Conservation (phyloP, 2,797 vertebrate species). For the Chiroxiphia lanceolata region DNA sequence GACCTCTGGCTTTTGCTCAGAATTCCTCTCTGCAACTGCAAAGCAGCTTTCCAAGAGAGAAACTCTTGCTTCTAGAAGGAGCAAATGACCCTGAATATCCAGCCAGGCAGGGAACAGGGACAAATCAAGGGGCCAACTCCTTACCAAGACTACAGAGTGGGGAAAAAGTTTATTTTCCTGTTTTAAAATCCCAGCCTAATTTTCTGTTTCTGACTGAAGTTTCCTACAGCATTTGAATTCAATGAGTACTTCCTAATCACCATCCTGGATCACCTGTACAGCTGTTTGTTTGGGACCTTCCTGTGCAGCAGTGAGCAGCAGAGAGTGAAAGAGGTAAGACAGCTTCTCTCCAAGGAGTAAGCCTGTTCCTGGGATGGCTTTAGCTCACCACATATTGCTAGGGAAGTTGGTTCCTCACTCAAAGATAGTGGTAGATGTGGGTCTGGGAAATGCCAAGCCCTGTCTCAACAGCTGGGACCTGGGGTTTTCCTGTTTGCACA, state of each 20-base stretch:
- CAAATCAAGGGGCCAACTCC: background rate
- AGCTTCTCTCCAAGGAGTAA: background rate
- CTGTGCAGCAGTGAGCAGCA: slow-evolving; percentile 96
- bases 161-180: background rate
- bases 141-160: background rate
- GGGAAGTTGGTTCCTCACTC: background rate
- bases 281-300: slow-evolving; percentile 97
- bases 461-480: background rate
- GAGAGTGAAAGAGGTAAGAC: slow-evolving; percentile 87
- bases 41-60: slow-evolving; percentile 12
- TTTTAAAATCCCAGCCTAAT: background rate
- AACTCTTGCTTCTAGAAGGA: slow-evolving; percentile 11
- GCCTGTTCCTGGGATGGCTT: background rate
- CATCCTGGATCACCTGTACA: slow-evolving; percentile 95
- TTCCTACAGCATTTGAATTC: slow-evolving; percentile 97
- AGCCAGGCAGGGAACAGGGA: background rate
- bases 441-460: background rate
- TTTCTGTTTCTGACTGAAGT: slow-evolving; percentile 77
- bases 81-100: background rate
- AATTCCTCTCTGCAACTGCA: slow-evolving; percentile 31
- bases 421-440: background rate
- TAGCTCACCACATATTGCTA: background rate
- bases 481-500: background rate
- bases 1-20: slow-evolving; percentile 12
- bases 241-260: slow-evolving; percentile 95